phyloP scores from a whole-genome alignment of 2,888 invertebrate genomes.

The Drosophila cracens region DNA sequence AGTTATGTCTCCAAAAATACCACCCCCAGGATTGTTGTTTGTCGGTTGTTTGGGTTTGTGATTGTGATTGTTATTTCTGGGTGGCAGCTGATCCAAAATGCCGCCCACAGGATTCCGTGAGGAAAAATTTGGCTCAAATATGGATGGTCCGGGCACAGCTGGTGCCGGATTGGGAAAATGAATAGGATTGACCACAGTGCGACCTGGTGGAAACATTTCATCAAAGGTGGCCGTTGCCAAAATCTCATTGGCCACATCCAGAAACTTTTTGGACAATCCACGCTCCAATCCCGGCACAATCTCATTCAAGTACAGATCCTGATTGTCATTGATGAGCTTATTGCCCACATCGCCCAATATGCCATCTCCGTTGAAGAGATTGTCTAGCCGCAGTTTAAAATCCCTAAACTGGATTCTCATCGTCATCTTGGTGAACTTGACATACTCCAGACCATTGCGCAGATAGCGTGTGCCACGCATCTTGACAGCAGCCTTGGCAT shows the following conservation, averaged over 20 bases:
- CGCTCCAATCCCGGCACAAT: slow-evolving; percentile 84
- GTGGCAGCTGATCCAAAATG: slow-evolving; percentile 54
- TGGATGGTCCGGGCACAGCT: slow-evolving; percentile 46
- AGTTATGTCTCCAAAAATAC: slow-evolving; percentile 39
- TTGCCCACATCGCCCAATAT: slow-evolving; percentile 84
- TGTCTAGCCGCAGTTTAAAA: slow-evolving; percentile 82
- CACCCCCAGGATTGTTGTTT: slow-evolving; percentile 36
- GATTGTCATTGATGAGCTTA: slow-evolving; percentile 83
- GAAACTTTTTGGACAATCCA: slow-evolving; percentile 83
- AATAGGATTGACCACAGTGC: slow-evolving; percentile 64
- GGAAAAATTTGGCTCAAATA: slow-evolving; percentile 53
- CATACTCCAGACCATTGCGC: slow-evolving; percentile 80
- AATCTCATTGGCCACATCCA: slow-evolving; percentile 84
- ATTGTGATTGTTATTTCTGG: slow-evolving; percentile 32
- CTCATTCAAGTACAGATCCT: slow-evolving; percentile 83
- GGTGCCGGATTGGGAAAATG: slow-evolving; percentile 40
- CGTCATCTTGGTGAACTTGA: slow-evolving; percentile 82
- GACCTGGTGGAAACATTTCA: slow-evolving; percentile 84
- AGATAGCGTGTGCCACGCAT: slow-evolving; percentile 82
- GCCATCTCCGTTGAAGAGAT: slow-evolving; percentile 84
- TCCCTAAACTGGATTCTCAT: slow-evolving; percentile 82
- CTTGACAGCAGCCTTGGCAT: slow-evolving; percentile 82
- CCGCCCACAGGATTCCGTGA: slow-evolving; percentile 58
- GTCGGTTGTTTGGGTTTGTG: slow-evolving; percentile 22
- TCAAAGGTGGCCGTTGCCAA: slow-evolving; percentile 83